Percentiles rank a stretch among this genome's conserved stretches.
Evolutionary conservation across 1,140 invertebrate genomes (phyloP).

Genomic region (Drosophila paulistorum): DNA sequence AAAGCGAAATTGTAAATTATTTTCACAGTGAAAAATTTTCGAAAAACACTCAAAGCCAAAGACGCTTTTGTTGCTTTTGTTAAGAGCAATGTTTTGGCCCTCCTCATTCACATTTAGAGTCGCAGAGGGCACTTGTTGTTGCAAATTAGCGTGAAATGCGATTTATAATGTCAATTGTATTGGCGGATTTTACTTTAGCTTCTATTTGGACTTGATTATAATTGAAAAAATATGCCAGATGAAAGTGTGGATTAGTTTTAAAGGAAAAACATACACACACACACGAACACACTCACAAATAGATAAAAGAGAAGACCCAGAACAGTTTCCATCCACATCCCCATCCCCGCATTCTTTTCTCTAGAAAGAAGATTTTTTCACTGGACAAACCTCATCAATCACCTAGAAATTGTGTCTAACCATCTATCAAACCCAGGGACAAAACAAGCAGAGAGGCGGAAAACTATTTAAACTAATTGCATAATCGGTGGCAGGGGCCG

Average conservation of each 20-base stretch:
- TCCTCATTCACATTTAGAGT: not conserved
- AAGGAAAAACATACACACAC: slow-evolving; percentile 9
- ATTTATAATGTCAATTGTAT: slow-evolving; percentile 79
- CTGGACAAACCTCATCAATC: slow-evolving; percentile 50
- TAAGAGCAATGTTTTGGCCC: not conserved
- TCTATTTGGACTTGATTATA: slow-evolving; percentile 40
- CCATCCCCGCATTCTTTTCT: not conserved
- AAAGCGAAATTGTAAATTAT: slow-evolving; percentile 66
- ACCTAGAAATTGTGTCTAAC: slow-evolving; percentile 29
- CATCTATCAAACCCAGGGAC: slow-evolving; percentile 62
- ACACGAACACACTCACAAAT: not conserved
- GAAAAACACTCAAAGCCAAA: slow-evolving; percentile 15
- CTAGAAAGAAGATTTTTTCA: too few species aligned
- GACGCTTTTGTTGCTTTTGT: not conserved
- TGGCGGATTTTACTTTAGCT: slow-evolving; percentile 13
- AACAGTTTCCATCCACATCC: not conserved
- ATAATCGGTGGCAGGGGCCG: slow-evolving; percentile 15
- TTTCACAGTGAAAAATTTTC: slow-evolving; percentile 29
- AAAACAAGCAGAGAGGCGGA: slow-evolving; percentile 5
- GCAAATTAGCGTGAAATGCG: slow-evolving; percentile 81
- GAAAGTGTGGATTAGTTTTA: slow-evolving; percentile 72
- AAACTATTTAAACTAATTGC: slow-evolving; percentile 73
- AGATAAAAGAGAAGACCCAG: not conserved
- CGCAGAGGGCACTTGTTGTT: slow-evolving; percentile 50
- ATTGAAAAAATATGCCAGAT: slow-evolving; percentile 73